Evolutionary conservation across 1,140 invertebrate species (phyloP), one percentile per base, ranked within the genome.

Genomic region (Platorchestia sp.): DNA sequence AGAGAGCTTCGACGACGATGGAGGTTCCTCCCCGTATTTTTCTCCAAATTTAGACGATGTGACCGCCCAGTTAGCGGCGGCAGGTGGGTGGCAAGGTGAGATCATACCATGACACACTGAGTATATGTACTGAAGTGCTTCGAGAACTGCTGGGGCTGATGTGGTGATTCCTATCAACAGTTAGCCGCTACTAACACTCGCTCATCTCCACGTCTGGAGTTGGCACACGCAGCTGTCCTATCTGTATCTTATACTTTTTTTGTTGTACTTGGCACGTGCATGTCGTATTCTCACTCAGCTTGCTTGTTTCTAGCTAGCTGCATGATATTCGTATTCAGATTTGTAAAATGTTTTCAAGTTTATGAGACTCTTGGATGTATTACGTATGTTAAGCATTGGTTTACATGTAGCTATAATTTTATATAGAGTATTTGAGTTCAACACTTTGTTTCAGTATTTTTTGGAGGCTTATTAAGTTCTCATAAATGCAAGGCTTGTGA

Each of bases 51-150:
- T 86, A 96, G 98, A 99, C 97, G 99, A 99, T 97, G 99, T 99
- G 95, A 99, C 99, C 96, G 98, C 99, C 97, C 99, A 99, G 97
- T 97, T 99, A 96, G 99, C 99, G 95, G 99, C 99, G 96, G 99
- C 99, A 97, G 99, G 99, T 98, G 97, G 97, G 97, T 96, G 96
- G 95, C 89, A 95, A 96, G 96, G 96, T 96, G 96, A 96, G 96
- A 95, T 93, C 43, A 93, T 93, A 93, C 91, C 91, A 93, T 93
- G 91, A 93, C 91, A 93, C 45, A 93, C 43, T 93, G 91, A 93
- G 91, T 93, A 40, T 75, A 42, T 47, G 43, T 44, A 44, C 91
- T 44, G 43, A 42, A 14, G 42, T 91, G 91, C 91, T 93, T 93
- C 91, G 44, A 93, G 91, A 47, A 93, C 44, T 90, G 41, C 41